Conservation (phyloP, 2,888 invertebrate species). For the Clitarchus hookeri region DNA sequence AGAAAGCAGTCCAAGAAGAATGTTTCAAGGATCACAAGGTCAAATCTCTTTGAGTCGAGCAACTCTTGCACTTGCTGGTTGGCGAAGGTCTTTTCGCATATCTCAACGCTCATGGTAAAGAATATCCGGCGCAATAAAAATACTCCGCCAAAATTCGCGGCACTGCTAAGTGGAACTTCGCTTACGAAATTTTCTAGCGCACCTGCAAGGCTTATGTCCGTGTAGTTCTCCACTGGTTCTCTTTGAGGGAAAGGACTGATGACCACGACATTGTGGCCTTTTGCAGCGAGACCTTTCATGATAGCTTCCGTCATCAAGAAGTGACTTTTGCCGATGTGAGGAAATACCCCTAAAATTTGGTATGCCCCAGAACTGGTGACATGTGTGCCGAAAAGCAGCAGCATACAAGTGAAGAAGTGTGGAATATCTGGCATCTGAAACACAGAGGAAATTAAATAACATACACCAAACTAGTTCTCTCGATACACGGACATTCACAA, state of each 20-base stretch:
- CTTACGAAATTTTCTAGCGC: slow-evolving; percentile 25
- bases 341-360: slow-evolving; percentile 34
- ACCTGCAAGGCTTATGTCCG: slow-evolving; percentile 32
- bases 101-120: background rate
- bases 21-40: slow-evolving; percentile 70
- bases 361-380: background rate
- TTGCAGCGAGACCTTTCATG: slow-evolving; percentile 35
- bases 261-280: slow-evolving; percentile 35
- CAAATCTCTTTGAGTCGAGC: slow-evolving; percentile 54
- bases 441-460: background rate
- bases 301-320: slow-evolving; percentile 33
- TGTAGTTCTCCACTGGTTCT: slow-evolving; percentile 28
- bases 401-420: background rate
- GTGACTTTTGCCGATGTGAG: slow-evolving; percentile 36
- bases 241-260: slow-evolving; percentile 35
- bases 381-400: background rate
- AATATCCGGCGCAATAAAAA: background rate
- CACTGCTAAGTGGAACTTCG: slow-evolving; percentile 21
- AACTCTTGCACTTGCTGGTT: slow-evolving; percentile 38
- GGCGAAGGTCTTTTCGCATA: slow-evolving; percentile 36
- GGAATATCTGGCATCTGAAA: background rate
- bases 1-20: slow-evolving; percentile 75
- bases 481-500: no score
- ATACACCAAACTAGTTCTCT: no score
- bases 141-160: background rate